Conservation (phyloP, 2,797 vertebrate genomes). For the Orientallactaga sibirica region DNA sequence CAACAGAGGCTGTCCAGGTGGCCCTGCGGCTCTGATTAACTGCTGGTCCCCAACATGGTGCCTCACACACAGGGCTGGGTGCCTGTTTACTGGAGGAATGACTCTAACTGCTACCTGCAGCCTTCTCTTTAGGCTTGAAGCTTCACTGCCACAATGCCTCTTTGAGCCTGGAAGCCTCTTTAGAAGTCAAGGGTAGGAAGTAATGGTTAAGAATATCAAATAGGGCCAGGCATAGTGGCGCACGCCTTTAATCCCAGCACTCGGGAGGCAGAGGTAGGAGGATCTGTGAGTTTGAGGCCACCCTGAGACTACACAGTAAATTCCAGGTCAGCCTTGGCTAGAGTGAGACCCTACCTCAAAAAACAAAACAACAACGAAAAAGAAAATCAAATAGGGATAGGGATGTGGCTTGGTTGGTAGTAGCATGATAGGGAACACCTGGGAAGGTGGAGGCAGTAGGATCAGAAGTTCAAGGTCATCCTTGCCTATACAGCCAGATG, state of each 20-base stretch:
- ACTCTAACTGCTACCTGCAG: neutral
- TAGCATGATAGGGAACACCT: no score
- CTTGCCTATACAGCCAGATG: no score
- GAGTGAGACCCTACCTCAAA: neutral
- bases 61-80: no score
- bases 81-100: neutral
- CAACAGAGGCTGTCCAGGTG: neutral
- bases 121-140: neutral
- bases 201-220: neutral
- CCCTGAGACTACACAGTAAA: no score
- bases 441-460: no score
- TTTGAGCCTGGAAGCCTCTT: neutral
- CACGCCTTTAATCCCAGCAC: no score
- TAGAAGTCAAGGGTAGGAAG: neutral
- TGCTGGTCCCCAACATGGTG: neutral
- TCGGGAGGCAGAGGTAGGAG: neutral
- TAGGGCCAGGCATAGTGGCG: neutral
- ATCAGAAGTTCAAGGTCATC: no score
- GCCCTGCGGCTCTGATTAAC: neutral
- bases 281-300: neutral
- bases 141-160: neutral
- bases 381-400: no score
- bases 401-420: no score
- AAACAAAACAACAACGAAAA: no score
- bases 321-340: neutral